Evolutionary conservation across 2,888 invertebrate genomes (phyloP), one percentile per base, ranked within the genome.

Genomic region (Drosophila diplacantha): DNA sequence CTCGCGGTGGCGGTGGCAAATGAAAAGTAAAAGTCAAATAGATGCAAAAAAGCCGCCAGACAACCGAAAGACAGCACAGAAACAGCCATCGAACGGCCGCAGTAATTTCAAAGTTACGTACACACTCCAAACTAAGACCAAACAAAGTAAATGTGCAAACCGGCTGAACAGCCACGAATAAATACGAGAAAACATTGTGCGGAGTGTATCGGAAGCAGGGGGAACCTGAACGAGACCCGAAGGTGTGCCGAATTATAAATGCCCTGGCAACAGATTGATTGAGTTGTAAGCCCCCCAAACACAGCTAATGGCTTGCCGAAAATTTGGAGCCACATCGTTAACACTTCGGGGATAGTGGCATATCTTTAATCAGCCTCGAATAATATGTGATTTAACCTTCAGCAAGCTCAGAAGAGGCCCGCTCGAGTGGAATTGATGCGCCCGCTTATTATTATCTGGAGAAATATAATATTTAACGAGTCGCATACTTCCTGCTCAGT

Each of bases 1-100:
- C 35, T 56, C 24, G 52, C 41, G 67, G 44, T 32, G 32, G 37
- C 41, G 67, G 38, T n/a, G 22, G 14, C 41, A 65, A 74, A 80
- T 77, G 60, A 78, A 78, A 78, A 78, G 83, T 83, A 78, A 78
- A 78, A 78, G 78, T 83, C 78, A 83, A 78, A 78, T 77, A 67
- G 78, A 82, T 71, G 66, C 72, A 72, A 80, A 76, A 83, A 83
- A 77, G 69, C 69, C 62, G 65, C 56, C 50, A 80, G 72, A 79
- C 82, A 59, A 63, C 66, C 59, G 39, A 60, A 47, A 65, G 67
- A 65, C 71, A 58, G 43, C 35, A 14, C 20, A 39, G 14, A 14
- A 24, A 5, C 24, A n/a, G 41, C 22, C 2, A 22, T 24, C 41
- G 41, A 24, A 41, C 44, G 41, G 7, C 22, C 71, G 29, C n/a